phyloP scores from a whole-genome alignment of 2,113 vertebrate genomes.

The Urocitellus parryii region DNA sequence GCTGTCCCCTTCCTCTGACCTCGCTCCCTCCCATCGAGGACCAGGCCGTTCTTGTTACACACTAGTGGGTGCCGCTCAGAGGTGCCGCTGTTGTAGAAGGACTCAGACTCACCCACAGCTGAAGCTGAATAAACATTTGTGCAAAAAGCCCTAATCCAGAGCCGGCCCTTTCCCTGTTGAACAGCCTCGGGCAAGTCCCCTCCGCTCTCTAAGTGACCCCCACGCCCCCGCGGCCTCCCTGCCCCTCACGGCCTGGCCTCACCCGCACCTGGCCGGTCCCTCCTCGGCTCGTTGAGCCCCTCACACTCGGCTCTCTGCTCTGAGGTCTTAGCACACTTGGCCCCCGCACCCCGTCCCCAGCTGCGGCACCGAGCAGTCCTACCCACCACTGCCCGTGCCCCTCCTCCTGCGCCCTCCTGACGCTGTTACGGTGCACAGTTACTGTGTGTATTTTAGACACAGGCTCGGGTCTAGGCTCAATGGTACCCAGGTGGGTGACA shows the following conservation, averaged over 20 bases:
- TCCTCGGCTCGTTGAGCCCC: fast-evolving
- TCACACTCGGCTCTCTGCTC: too few species aligned
- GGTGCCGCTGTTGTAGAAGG: neutral
- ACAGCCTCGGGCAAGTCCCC: neutral
- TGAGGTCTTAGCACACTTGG: neutral
- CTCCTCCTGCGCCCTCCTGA: too few species aligned
- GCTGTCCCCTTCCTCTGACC: neutral
- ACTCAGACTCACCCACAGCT: neutral
- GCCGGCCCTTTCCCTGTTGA: neutral
- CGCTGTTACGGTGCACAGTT: too few species aligned
- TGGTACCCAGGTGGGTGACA: too few species aligned
- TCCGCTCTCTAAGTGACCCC: neutral
- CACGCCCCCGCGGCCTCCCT: neutral
- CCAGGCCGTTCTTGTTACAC: neutral
- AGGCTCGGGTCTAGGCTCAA: too few species aligned
- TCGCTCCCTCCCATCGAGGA: neutral
- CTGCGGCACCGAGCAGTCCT: too few species aligned
- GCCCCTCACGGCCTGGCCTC: neutral
- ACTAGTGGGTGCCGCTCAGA: neutral
- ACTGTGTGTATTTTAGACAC: fast-evolving
- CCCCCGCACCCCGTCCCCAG: too few species aligned
- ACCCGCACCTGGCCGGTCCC: fast-evolving
- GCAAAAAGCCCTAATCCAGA: neutral
- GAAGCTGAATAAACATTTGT: neutral
- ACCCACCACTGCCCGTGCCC: too few species aligned